Conservation (phyloP, 2,888 invertebrate species). For the Flexamia atlantica region DNA sequence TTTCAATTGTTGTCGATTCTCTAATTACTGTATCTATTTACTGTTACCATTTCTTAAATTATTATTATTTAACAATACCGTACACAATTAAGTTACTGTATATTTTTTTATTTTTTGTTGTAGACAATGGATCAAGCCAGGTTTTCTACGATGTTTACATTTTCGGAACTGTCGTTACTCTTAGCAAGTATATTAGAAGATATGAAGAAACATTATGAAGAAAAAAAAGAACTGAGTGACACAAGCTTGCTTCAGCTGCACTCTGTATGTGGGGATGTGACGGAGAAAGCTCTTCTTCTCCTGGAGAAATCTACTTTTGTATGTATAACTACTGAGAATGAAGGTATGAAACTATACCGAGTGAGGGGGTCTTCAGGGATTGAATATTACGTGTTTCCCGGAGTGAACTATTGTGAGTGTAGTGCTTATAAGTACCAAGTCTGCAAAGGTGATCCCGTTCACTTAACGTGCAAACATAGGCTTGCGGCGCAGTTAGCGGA, state of each 20-base stretch:
- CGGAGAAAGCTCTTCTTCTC: conserved; percentile 28
- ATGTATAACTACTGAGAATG: conserved; percentile 3
- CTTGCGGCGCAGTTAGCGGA: conserved; percentile 27
- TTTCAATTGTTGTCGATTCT: too few relatives aligned
- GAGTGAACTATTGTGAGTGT: conserved; percentile 36
- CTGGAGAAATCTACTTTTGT: conserved; percentile 39
- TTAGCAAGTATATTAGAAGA: conserved; percentile 2
- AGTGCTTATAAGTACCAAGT: conserved; percentile 44
- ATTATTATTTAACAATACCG: too few relatives aligned
- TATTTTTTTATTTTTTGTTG: too few relatives aligned
- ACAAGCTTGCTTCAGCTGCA: conserved; percentile 8
- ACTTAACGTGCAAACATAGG: conserved; percentile 42
- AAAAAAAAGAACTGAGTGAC: conserved; percentile 43
- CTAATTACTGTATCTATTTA: too few relatives aligned
- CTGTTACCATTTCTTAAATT: too few relatives aligned
- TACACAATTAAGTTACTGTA: too few relatives aligned
- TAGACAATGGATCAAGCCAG: not conserved
- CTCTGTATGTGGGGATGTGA: conserved; percentile 15
- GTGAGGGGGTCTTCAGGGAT: conserved; percentile 36
- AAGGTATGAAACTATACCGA: conserved; percentile 22
- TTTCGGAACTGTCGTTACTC: not conserved
- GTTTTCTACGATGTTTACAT: conserved; percentile 2
- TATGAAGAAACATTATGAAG: conserved; percentile 28
- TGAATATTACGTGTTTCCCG: conserved; percentile 21
- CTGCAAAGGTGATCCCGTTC: conserved; percentile 7